phyloP scores from a whole-genome alignment of 2,797 vertebrate genomes.

The Lates japonicus region DNA sequence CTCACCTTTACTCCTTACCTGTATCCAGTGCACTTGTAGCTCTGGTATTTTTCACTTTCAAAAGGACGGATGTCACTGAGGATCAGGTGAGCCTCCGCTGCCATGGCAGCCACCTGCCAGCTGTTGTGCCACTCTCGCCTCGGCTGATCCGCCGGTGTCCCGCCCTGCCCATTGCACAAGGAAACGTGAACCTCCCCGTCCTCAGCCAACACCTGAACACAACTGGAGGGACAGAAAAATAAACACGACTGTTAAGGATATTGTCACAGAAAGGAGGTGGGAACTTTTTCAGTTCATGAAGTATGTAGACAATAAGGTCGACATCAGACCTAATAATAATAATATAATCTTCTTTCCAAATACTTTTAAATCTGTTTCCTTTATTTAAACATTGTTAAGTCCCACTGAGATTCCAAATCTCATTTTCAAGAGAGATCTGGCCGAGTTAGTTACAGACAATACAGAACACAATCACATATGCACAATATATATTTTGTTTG shows the following conservation, averaged over 20 bases:
- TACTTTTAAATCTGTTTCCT: background rate
- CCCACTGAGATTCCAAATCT: too few relatives aligned
- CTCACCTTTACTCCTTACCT: slow-evolving; percentile 87
- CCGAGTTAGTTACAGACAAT: too few relatives aligned
- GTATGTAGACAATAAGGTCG: background rate
- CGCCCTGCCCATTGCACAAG: slow-evolving; percentile 96
- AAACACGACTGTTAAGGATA: background rate
- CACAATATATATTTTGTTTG: too few relatives aligned
- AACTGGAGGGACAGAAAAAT: slow-evolving; percentile 81
- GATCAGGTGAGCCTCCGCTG: slow-evolving; percentile 91
- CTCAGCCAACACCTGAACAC: slow-evolving; percentile 87
- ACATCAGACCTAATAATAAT: background rate
- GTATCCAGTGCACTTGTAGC: slow-evolving; percentile 95
- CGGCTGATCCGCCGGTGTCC: slow-evolving; percentile 92
- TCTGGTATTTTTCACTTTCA: slow-evolving; percentile 79
- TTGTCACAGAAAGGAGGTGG: background rate
- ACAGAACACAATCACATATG: too few relatives aligned
- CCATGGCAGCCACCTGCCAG: slow-evolving; percentile 96
- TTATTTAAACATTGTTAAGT: too few relatives aligned
- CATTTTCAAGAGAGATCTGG: too few relatives aligned
- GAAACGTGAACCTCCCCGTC: slow-evolving; percentile 91
- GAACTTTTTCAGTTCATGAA: background rate
- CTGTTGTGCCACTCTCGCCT: slow-evolving; percentile 97
- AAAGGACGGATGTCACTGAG: slow-evolving; percentile 89
- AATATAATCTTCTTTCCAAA: background rate